Evolutionary conservation across 2,113 vertebrate genomes (phyloP).

Genomic region (Seriola aureovittata): DNA sequence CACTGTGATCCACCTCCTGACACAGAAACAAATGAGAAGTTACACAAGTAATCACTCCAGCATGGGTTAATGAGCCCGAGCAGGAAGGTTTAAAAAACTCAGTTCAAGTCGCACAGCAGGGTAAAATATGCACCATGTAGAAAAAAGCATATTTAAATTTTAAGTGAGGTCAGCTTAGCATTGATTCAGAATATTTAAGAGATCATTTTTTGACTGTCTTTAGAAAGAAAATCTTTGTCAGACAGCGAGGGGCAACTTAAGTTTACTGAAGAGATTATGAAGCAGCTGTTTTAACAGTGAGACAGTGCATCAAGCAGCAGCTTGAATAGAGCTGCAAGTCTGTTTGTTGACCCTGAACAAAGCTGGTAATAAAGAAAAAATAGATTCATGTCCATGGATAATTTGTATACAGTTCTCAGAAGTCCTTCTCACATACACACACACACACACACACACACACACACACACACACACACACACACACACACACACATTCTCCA

Average conservation of each 20-base stretch:
- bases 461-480: neutral
- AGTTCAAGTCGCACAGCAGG: neutral
- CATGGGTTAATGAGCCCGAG: neutral
- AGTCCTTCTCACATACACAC: neutral
- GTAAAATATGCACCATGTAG: neutral
- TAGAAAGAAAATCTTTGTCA: neutral
- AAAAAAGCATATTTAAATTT: neutral
- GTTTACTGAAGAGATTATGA: neutral
- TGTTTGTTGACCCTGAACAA: slow-evolving; percentile 39
- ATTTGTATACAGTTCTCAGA: neutral
- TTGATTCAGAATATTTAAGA: slow-evolving; percentile 25
- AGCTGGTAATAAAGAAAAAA: slow-evolving; percentile 3
- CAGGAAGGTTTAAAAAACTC: neutral
- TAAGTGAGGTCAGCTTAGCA: neutral
- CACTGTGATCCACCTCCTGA: neutral
- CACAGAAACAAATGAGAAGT: neutral
- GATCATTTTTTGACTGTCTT: neutral
- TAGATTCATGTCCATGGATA: neutral
- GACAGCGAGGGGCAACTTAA: neutral
- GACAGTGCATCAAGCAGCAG: neutral
- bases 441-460: slow-evolving; percentile 1
- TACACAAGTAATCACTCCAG: neutral
- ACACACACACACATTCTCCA: neutral
- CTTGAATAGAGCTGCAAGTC: neutral
- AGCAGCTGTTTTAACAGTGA: slow-evolving; percentile 14